Percentiles rank a stretch among this genome's conserved stretches.
These are phyloP conservation scores for Protomyctophum bolini DNA, from an alignment of 2,113 vertebrate species.

Conservation along the genomic window DNA sequence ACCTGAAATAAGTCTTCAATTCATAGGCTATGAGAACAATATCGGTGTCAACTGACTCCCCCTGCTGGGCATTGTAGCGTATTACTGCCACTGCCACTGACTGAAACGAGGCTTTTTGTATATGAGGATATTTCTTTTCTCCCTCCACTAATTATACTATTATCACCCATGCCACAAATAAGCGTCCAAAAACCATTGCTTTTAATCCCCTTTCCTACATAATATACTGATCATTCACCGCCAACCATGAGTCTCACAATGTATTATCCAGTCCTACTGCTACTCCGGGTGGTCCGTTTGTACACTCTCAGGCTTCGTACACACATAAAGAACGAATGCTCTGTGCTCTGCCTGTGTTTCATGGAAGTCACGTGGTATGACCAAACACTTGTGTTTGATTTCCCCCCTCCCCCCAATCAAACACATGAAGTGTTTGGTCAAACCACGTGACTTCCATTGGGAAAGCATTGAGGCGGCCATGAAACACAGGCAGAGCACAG, in stretches of 20 bases:
- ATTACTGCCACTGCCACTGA: neutral
- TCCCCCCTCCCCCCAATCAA: too few species aligned
- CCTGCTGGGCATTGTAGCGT: conserved; percentile 66
- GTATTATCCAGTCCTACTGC: neutral
- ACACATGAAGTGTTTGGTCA: too few species aligned
- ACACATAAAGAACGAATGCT: too few species aligned
- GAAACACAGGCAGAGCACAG: too few species aligned
- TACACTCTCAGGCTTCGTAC: too few species aligned
- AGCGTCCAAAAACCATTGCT: conserved; percentile 32
- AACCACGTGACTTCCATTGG: too few species aligned
- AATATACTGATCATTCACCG: neutral
- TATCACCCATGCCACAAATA: conserved; percentile 21
- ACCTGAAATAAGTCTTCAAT: conserved; percentile 49
- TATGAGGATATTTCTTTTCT: conserved; percentile 31
- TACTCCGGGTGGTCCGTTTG: too few species aligned
- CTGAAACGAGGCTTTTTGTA: conserved; percentile 21
- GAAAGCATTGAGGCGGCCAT: too few species aligned
- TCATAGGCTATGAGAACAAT: conserved; percentile 6
- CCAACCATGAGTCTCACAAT: neutral
- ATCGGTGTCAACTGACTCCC: conserved; percentile 62
- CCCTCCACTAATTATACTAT: conserved; percentile 46
- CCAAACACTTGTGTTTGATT: too few species aligned
- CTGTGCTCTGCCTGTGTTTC: too few species aligned
- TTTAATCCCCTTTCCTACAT: conserved; percentile 21
- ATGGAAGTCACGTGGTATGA: too few species aligned